Conservation (phyloP, 2,888 invertebrate genomes). For the Chydorus sphaericus region DNA sequence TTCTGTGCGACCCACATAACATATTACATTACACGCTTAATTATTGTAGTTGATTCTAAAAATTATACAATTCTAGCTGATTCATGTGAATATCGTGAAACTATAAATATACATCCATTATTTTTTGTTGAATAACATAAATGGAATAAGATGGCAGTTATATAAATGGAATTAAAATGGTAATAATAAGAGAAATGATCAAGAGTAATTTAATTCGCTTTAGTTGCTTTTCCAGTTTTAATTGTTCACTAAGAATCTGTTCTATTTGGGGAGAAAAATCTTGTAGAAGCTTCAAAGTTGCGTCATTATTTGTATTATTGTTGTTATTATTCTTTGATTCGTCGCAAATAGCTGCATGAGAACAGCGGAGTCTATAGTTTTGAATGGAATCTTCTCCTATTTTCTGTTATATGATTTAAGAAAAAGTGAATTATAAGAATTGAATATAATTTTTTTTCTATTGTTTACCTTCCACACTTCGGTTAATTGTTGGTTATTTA, state of each 20-base stretch:
- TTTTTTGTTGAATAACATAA: too few relatives aligned
- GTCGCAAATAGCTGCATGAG: slow-evolving; percentile 14
- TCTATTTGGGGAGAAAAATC: background rate
- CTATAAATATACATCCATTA: too few relatives aligned
- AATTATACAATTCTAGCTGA: too few relatives aligned
- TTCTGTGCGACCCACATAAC: too few relatives aligned
- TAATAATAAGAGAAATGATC: background rate
- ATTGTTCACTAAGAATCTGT: background rate
- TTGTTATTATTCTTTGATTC: slow-evolving; percentile 9
- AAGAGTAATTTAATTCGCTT: background rate
- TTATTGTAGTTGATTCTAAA: too few relatives aligned
- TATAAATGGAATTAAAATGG: background rate
- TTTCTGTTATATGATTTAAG: slow-evolving; percentile 18
- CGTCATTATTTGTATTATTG: background rate
- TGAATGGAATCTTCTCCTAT: slow-evolving; percentile 44
- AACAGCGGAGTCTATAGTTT: slow-evolving; percentile 55
- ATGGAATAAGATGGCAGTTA: too few relatives aligned
- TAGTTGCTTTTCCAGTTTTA: background rate
- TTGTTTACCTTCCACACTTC: slow-evolving; percentile 56
- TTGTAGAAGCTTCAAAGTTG: background rate
- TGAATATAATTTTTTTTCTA: slow-evolving; percentile 11
- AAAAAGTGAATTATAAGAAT: slow-evolving; percentile 13
- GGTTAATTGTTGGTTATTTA: slow-evolving; percentile 44
- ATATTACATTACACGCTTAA: too few relatives aligned
- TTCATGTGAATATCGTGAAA: too few relatives aligned